A percentile compares a stretch with the other conserved stretches of the same genome.
Conservation (phyloP, 2,888 invertebrate species). For the Tridacna gigas region DNA sequence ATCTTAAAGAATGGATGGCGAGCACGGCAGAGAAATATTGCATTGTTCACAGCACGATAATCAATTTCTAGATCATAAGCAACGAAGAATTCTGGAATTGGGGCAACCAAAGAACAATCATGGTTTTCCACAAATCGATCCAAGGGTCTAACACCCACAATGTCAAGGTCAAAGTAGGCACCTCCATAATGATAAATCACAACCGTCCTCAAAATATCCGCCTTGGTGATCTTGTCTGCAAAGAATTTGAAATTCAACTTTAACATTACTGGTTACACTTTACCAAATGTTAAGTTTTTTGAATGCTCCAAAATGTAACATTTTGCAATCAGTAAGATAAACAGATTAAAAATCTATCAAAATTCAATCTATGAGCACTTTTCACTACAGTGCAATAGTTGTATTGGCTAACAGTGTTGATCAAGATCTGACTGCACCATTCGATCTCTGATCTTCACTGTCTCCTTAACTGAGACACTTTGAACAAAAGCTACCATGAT, state of each 20-base stretch:
- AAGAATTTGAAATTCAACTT: background rate
- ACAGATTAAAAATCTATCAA: no score
- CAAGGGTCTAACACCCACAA: background rate
- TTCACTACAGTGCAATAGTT: no score
- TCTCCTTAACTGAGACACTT: no score
- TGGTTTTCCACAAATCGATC: conserved; percentile 15
- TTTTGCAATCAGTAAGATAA: no score
- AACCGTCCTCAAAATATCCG: background rate
- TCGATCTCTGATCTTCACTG: no score
- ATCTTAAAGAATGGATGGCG: conserved; percentile 8
- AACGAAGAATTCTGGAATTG: background rate
- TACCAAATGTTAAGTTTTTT: no score
- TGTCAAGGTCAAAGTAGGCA: conserved; percentile 3
- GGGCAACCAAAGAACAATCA: background rate
- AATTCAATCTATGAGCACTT: no score
- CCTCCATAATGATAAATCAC: conserved; percentile 9
- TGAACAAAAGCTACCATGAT: no score
- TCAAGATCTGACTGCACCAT: no score
- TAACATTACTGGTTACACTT: no score
- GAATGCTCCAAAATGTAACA: no score
- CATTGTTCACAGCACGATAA: conserved; percentile 11
- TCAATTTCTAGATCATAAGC: background rate
- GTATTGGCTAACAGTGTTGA: no score
- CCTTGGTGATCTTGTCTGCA: conserved; percentile 9
- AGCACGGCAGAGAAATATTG: background rate